Percentiles rank a stretch among this genome's conserved stretches.
Conservation (phyloP, 2,797 vertebrate genomes). For the Carcharodon carcharias region DNA sequence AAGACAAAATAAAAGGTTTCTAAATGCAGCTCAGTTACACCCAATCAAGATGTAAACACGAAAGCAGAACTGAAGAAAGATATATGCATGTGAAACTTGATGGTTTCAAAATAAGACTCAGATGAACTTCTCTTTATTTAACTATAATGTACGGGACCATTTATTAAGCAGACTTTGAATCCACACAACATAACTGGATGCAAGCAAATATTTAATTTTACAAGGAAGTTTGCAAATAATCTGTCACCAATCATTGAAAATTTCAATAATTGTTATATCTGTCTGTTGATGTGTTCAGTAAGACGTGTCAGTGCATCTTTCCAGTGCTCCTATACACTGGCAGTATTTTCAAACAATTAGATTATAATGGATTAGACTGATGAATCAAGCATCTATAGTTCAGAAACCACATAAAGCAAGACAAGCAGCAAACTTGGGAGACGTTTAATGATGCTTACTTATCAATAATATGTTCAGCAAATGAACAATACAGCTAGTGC, state of each 20-base stretch:
- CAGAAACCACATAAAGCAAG: background rate
- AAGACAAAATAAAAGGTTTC: conserved; percentile 3
- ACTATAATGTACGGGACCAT: background rate
- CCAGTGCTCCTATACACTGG: background rate
- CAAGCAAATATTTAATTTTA: background rate
- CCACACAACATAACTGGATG: too few relatives aligned
- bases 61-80: background rate
- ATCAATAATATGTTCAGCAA: background rate
- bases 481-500: background rate
- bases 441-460: background rate
- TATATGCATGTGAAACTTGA: background rate
- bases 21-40: conserved; percentile 3
- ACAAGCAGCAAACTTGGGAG: background rate
- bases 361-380: background rate
- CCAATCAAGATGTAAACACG: background rate
- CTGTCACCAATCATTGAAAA: too few relatives aligned
- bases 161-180: background rate
- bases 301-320: background rate
- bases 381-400: background rate
- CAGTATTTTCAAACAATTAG: background rate
- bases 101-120: background rate
- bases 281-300: background rate
- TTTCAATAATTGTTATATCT: background rate
- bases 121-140: background rate
- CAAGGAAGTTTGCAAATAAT: background rate